Conservation (phyloP, 30 jellyfish, hydroid and myxozoan genomes). For the Mastigias papua region DNA sequence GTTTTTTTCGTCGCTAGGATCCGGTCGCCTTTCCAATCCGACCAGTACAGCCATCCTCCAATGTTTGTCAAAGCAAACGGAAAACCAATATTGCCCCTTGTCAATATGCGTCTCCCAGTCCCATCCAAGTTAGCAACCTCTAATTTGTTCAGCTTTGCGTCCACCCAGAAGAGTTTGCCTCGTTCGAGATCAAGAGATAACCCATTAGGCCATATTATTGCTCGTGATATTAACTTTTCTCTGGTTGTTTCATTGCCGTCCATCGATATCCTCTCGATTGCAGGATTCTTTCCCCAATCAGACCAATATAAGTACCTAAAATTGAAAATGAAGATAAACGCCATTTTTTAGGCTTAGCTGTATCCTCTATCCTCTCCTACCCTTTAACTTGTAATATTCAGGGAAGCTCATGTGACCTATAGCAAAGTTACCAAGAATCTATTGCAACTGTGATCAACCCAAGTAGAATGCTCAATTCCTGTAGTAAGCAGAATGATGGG, state of each 20-base stretch:
- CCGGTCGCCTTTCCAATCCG: slow-evolving; percentile 82
- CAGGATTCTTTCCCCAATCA: slow-evolving; percentile 95
- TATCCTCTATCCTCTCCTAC: too few relatives aligned
- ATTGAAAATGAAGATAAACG: too few relatives aligned
- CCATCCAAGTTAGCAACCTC: slow-evolving; percentile 94
- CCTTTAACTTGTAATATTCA: too few relatives aligned
- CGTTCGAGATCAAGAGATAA: slow-evolving; percentile 80
- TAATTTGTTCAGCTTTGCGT: slow-evolving; percentile 80
- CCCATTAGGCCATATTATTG: slow-evolving; percentile 96
- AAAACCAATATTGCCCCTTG: slow-evolving; percentile 16
- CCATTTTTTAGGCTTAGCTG: too few relatives aligned
- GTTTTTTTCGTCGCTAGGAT: slow-evolving; percentile 53
- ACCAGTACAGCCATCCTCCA: slow-evolving; percentile 75
- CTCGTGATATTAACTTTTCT: slow-evolving; percentile 39
- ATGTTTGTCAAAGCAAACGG: slow-evolving; percentile 87
- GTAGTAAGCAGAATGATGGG: too few relatives aligned
- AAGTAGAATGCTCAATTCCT: too few relatives aligned
- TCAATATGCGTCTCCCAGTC: slow-evolving; percentile 53
- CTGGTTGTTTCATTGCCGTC: slow-evolving; percentile 90
- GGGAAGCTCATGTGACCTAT: too few relatives aligned
- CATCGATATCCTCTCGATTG: slow-evolving; percentile 90
- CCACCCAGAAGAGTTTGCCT: slow-evolving; percentile 88
- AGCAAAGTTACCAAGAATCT: too few relatives aligned
- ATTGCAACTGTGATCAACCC: too few relatives aligned
- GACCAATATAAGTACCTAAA: slow-evolving; percentile 88